Base-by-base conservation (phyloP, 2,113 vertebrate species). In the Rhabdornis inornatus region DNA sequence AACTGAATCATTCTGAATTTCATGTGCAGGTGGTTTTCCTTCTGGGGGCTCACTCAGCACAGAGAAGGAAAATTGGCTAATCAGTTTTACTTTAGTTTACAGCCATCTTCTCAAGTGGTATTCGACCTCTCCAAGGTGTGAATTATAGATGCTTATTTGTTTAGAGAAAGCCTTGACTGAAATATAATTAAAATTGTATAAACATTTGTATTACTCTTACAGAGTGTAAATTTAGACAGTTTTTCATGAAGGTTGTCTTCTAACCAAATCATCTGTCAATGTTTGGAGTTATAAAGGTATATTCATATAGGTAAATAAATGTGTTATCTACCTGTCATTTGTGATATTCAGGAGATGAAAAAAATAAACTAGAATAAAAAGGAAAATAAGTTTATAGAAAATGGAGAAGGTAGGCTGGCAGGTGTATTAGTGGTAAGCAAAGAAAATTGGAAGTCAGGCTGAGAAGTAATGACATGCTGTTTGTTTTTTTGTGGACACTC, bases 361-460 rank as follows among this genome's bases (percentile, higher is more conserved):
- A 79, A 94, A 82, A 59, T 64, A 61, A 79, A 49, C 31, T 15
- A 64, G 33, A 89, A 68, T 24, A 77, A 69, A 95, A 90, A 69
- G 9, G 63, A 89, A 84, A 86, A 52, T 10, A 25, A 70, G 59
- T 27, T n/a, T 44, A 23, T 19, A 25, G 49, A 59, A 90, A 77
- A 68, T 42, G 20, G 47, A 90, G 42, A 59, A 70, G 30, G 42
- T 77, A 69, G 31, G 19, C 40, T 80, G 59, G 52, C 30, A 92
- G 83, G 24, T 89, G 4, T 69, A 24, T 92, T 68, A 64, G 33
- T 77, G 59, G 35, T 91, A 35, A 87, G 69, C 50, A 87, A 57
- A 78, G 69, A 60, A 94, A 91, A 91, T 39, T 77, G 72, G 56
- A 95, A 96, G 89, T 60, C 40, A 66, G 35, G 33, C 44, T 91